phyloP scores from a whole-genome alignment of 2,797 vertebrate species.

The Arnoldichthys spilopterus region DNA sequence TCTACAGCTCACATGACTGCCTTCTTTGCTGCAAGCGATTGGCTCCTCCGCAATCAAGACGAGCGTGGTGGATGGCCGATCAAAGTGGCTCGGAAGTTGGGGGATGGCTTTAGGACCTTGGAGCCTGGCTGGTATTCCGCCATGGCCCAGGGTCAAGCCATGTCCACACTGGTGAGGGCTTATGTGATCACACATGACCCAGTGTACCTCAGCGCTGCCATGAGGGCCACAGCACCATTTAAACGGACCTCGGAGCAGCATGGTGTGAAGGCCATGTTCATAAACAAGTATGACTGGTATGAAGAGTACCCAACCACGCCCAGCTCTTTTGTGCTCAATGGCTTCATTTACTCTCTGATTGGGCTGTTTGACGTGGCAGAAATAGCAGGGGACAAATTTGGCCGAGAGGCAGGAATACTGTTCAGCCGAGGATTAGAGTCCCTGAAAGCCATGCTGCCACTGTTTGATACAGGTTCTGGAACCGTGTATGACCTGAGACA shows the following conservation, averaged over 20 bases:
- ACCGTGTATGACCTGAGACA: constrained; percentile 88
- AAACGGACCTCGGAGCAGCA: constrained; percentile 78
- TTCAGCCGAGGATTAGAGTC: constrained; percentile 85
- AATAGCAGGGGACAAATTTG: constrained; percentile 80
- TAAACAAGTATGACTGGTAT: constrained; percentile 86
- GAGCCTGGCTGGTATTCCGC: constrained; percentile 90
- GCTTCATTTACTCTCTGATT: constrained; percentile 87
- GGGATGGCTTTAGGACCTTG: constrained; percentile 84
- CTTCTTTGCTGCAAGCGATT: constrained; percentile 84
- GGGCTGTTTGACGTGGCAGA: constrained; percentile 87
- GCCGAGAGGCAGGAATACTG: constrained; percentile 77
- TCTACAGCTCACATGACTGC: constrained; percentile 86
- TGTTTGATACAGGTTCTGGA: constrained; percentile 88
- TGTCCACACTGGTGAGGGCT: constrained; percentile 83
- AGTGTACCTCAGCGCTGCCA: constrained; percentile 77
- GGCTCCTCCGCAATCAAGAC: constrained; percentile 86
- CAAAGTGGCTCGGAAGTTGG: constrained; percentile 84
- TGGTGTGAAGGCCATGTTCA: constrained; percentile 84
- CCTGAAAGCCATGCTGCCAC: constrained; percentile 85
- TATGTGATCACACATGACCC: constrained; percentile 82
- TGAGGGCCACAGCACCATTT: constrained; percentile 81
- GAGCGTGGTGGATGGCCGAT: constrained; percentile 88
- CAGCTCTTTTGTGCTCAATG: constrained; percentile 87
- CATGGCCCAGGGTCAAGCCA: constrained; percentile 88
- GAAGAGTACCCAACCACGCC: constrained; percentile 87